Conservation (phyloP, 2,888 invertebrate genomes). For the Tenthredo notha region DNA sequence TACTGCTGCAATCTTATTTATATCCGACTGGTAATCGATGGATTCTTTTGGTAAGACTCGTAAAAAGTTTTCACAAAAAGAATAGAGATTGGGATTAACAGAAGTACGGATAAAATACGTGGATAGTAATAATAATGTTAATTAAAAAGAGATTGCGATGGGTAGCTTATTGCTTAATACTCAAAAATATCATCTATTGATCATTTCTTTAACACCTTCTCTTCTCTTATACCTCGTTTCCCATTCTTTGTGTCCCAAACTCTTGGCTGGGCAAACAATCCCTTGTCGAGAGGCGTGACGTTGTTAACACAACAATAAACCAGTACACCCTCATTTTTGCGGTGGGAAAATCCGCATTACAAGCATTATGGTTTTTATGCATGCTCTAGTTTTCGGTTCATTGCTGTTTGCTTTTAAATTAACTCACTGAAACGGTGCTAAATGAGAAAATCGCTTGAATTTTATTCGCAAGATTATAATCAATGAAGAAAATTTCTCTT, state of each 20-base stretch:
- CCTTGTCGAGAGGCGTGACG: conserved; percentile 40
- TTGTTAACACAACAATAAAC: conserved; percentile 30
- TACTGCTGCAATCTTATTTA: conserved; percentile 10
- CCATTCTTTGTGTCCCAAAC: background rate
- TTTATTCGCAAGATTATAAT: background rate
- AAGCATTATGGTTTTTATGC: background rate
- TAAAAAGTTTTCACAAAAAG: background rate
- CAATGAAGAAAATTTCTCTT: background rate
- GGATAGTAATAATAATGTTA: background rate
- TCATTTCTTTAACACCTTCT: background rate
- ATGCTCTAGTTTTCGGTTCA: background rate
- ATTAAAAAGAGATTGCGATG: background rate
- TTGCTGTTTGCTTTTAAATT: background rate
- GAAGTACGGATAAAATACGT: background rate
- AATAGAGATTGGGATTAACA: background rate
- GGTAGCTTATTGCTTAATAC: background rate
- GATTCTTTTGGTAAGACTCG: background rate
- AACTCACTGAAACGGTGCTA: background rate
- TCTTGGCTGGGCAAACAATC: conserved; percentile 25
- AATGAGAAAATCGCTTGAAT: background rate
- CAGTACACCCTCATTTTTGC: background rate
- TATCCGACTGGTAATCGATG: background rate
- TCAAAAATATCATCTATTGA: background rate
- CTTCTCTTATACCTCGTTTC: background rate
- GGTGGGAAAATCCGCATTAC: background rate